Conservation (phyloP, 2,113 vertebrate genomes). For the Anser cygnoides region DNA sequence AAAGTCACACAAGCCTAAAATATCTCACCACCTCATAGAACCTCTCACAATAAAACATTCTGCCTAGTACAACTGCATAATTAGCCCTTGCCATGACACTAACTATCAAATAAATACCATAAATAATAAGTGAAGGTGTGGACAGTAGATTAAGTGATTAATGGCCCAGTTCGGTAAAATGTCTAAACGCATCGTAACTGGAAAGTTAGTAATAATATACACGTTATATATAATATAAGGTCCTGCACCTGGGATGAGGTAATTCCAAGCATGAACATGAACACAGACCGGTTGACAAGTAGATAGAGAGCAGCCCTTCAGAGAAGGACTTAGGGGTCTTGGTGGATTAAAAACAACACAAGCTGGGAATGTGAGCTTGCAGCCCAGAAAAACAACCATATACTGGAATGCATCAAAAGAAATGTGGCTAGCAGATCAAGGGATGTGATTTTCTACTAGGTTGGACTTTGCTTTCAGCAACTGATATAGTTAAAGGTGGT, state of each 20-base stretch:
- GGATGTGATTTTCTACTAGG: not conserved
- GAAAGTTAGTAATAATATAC: not conserved
- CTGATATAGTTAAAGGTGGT: too few species aligned
- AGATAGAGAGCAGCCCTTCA: not conserved
- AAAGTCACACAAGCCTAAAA: not conserved
- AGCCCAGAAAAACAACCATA: not conserved
- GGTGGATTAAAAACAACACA: not conserved
- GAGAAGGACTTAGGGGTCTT: not conserved
- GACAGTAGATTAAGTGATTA: not conserved
- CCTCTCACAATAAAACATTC: not conserved
- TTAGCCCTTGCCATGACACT: not conserved
- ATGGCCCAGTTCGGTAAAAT: not conserved
- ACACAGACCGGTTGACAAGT: not conserved
- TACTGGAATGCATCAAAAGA: not conserved
- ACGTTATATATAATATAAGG: too few species aligned
- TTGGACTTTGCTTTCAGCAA: too few species aligned
- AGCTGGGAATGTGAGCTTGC: not conserved
- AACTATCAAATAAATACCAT: not conserved
- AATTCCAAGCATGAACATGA: not conserved
- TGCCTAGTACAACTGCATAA: not conserved
- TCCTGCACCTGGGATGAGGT: too few species aligned
- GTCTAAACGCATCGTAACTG: not conserved
- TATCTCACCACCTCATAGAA: not conserved
- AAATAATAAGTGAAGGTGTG: not conserved
- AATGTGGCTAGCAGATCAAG: not conserved